phyloP scores from a whole-genome alignment of 2,797 vertebrate species.

The Melanotaenia maccullochi region DNA sequence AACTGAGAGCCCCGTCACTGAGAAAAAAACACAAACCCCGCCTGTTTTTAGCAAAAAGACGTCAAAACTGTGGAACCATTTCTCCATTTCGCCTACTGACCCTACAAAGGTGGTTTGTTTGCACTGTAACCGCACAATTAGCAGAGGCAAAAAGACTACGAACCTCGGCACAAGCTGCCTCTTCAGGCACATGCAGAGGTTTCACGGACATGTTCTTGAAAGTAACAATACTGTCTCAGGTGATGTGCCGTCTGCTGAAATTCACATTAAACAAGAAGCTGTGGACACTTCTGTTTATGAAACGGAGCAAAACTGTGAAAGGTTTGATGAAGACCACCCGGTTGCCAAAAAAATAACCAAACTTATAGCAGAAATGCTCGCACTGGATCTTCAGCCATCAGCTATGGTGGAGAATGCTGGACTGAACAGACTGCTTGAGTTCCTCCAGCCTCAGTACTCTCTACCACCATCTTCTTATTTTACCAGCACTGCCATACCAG shows the following conservation, averaged over 20 bases:
- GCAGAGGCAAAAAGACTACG: constrained; percentile 96
- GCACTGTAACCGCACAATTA: constrained; percentile 98
- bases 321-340: constrained; percentile 92
- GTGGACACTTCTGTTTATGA: constrained; percentile 83
- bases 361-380: constrained; percentile 98
- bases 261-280: constrained; percentile 82
- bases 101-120: constrained; percentile 97
- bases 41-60: constrained; percentile 95
- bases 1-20: constrained; percentile 76
- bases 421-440: constrained; percentile 93
- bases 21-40: constrained; percentile 83
- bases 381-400: constrained; percentile 98
- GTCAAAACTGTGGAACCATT: constrained; percentile 99
- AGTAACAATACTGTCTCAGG: constrained; percentile 87
- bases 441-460: constrained; percentile 95
- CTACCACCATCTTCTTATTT: constrained; percentile 93
- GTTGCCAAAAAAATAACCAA: constrained; percentile 98
- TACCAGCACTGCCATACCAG: constrained; percentile 96
- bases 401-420: constrained; percentile 94
- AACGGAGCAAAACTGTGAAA: constrained; percentile 81
- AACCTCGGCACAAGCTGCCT: constrained; percentile 98
- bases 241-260: constrained; percentile 83
- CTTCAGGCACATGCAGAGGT: constrained; percentile 94
- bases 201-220: constrained; percentile 92
- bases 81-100: constrained; percentile 93